phyloP scores from a whole-genome alignment of 1,140 invertebrate species.

The Laupala kohalensis region DNA sequence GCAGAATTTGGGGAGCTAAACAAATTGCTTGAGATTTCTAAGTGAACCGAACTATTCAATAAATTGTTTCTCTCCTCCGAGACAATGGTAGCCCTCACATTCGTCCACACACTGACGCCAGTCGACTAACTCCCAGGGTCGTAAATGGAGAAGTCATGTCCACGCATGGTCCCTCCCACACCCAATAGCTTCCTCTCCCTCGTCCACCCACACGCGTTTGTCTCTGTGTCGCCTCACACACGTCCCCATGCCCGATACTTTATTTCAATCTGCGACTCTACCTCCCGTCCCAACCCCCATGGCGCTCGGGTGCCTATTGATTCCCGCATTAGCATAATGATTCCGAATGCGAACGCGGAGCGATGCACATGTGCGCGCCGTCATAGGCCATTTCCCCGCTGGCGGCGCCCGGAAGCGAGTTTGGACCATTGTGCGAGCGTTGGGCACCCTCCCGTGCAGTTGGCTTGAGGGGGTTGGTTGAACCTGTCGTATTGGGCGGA shows the following conservation, averaged over 20 bases:
- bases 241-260: background rate
- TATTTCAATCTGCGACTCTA: background rate
- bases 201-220: too few species aligned
- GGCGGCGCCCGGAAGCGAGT: background rate
- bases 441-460: background rate
- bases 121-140: background rate
- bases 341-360: background rate
- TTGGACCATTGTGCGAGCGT: background rate
- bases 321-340: background rate
- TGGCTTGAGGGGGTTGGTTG: too few species aligned
- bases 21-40: too few species aligned
- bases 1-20: too few species aligned
- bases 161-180: background rate
- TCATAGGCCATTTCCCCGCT: background rate
- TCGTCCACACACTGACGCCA: constrained; percentile 1
- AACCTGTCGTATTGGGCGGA: too few species aligned
- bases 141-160: constrained; percentile 8
- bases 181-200: too few species aligned
- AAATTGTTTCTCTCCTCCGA: too few species aligned
- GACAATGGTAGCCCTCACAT: background rate
- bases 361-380: background rate
- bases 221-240: too few species aligned
- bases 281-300: background rate
- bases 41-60: too few species aligned
- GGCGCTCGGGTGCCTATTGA: background rate